These are phyloP conservation scores for Ptychadena robeensis DNA, from an alignment of 2,797 vertebrate genomes.

Conservation along the genomic window DNA sequence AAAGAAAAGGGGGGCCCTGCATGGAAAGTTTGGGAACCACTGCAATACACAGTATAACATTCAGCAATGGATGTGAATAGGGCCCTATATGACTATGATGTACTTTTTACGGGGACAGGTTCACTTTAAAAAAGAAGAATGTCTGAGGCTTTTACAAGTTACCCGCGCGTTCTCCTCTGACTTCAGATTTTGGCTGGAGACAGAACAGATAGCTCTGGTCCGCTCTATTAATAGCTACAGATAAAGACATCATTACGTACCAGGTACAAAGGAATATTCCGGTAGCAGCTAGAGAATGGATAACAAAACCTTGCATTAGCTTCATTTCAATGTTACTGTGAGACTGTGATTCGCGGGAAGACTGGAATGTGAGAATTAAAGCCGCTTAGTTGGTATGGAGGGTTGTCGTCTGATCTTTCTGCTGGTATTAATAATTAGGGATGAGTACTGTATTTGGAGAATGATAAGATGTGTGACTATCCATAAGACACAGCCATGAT, in stretches of 20 bases:
- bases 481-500: too few species aligned
- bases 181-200: slow-evolving; percentile 19
- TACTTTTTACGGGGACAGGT: background rate
- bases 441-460: too few species aligned
- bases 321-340: slow-evolving; percentile 26
- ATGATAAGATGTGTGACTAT: too few species aligned
- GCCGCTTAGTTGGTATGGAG: background rate
- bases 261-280: slow-evolving; percentile 47
- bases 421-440: too few species aligned
- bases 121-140: slow-evolving; percentile 55
- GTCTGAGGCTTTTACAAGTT: slow-evolving; percentile 55
- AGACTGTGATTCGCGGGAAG: background rate
- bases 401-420: background rate
- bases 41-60: too few species aligned
- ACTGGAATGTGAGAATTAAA: background rate
- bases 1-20: too few species aligned
- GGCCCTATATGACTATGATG: too few species aligned
- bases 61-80: too few species aligned
- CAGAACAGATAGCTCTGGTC: slow-evolving; percentile 15
- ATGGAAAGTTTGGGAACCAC: too few species aligned
- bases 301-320: slow-evolving; percentile 28
- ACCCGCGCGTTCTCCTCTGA: background rate
- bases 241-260: slow-evolving; percentile 44
- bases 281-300: slow-evolving; percentile 19
- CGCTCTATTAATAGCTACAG: slow-evolving; percentile 33